Evolutionary conservation across 2,113 vertebrate species (phyloP).

Genomic region (Empidonax alnorum): DNA sequence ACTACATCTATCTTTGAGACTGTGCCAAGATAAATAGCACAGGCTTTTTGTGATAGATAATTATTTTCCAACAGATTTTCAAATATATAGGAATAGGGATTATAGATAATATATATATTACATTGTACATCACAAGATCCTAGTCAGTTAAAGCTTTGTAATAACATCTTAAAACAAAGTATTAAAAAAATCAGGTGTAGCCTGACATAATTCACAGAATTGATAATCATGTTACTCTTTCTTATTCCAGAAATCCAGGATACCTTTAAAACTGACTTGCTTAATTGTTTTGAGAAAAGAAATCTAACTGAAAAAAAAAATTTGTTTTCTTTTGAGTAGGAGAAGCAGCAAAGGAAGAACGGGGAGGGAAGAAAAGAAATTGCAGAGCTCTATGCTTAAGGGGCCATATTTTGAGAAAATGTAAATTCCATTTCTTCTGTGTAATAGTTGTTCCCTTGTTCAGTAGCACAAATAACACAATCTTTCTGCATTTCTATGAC

Average conservation of each 20-base stretch:
- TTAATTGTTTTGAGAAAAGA: neutral
- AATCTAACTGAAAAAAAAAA: neutral
- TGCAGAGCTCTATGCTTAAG: neutral
- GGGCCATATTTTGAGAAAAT: neutral
- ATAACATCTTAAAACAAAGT: neutral
- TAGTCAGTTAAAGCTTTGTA: neutral
- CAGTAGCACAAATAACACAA: neutral
- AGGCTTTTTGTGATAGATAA: neutral
- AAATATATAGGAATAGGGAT: neutral
- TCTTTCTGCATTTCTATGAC: neutral
- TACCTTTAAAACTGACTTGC: too few relatives aligned
- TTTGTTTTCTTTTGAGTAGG: neutral
- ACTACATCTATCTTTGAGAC: neutral
- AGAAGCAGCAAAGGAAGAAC: neutral
- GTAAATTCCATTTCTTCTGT: neutral
- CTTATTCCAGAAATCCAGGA: too few relatives aligned
- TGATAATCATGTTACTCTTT: neutral
- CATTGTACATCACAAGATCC: neutral
- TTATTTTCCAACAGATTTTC: neutral
- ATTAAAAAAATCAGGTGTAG: neutral
- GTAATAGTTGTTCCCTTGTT: neutral
- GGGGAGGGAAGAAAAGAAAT: neutral
- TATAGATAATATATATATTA: neutral
- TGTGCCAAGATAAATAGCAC: neutral
- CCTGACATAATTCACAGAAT: neutral